Evolutionary conservation across 1,140 invertebrate genomes (phyloP).

Genomic region (Lordiphosa mommai): DNA sequence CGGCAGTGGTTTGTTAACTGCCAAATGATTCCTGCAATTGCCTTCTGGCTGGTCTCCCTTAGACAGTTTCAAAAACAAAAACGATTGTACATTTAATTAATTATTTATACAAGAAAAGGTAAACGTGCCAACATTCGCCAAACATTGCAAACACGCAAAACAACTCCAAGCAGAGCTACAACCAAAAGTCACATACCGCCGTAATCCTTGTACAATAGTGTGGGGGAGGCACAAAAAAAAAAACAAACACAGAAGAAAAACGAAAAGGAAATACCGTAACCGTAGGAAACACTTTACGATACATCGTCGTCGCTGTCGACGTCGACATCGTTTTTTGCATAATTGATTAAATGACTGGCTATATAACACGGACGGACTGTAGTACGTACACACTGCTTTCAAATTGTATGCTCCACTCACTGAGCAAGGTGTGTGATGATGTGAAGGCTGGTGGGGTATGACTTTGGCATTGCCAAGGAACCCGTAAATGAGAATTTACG

Average conservation of each 20-base stretch:
- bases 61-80: slow-evolving; percentile 36
- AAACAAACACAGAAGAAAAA: neutral
- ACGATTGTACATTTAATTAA: slow-evolving; percentile 72
- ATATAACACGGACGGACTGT: slow-evolving; percentile 40
- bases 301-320: slow-evolving; percentile 57
- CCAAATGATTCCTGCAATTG: slow-evolving; percentile 42
- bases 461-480: slow-evolving; percentile 5
- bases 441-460: neutral
- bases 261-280: slow-evolving; percentile 16
- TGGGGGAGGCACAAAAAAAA: neutral
- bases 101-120: slow-evolving; percentile 73
- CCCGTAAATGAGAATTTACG: slow-evolving; percentile 58
- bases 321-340: slow-evolving; percentile 71
- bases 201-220: no score
- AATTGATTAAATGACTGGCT: slow-evolving; percentile 74
- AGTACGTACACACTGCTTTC: neutral
- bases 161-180: slow-evolving; percentile 21
- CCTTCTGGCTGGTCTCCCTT: neutral
- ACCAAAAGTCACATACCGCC: neutral
- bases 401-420: neutral
- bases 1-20: slow-evolving; percentile 53
- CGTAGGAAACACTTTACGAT: slow-evolving; percentile 67
- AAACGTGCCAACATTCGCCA: slow-evolving; percentile 50
- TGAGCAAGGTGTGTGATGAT: no score
- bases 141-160: slow-evolving; percentile 23